Evolutionary conservation across 2,113 vertebrate genomes (phyloP).

Genomic region (Elanoides forficatus): DNA sequence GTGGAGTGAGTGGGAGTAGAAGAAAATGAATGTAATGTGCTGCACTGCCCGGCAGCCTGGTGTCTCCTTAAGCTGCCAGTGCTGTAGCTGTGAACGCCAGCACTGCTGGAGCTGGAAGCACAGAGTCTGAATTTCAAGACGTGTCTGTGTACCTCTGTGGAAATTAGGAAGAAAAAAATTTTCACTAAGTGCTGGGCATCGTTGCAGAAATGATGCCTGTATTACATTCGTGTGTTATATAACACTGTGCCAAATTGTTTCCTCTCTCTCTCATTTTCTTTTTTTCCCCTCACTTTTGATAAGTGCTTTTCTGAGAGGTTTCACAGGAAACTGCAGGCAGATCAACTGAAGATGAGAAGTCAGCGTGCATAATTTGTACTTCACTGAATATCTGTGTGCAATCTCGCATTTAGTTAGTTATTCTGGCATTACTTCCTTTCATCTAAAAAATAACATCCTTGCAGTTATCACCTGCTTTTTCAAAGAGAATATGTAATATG

Average conservation of each 20-base stretch:
- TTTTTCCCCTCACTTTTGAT: neutral
- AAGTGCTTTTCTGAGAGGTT: neutral
- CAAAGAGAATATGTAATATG: neutral
- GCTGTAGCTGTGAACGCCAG: neutral
- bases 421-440: neutral
- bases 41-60: neutral
- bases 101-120: neutral
- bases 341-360: neutral
- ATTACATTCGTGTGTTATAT: neutral
- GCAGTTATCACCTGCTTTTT: neutral
- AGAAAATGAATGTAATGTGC: slow-evolving; percentile 39
- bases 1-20: slow-evolving; percentile 62
- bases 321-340: neutral
- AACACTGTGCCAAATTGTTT: neutral
- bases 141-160: neutral
- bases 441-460: neutral
- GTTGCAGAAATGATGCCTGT: neutral
- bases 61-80: neutral
- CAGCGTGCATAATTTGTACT: neutral
- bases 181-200: neutral
- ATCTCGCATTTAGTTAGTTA: neutral
- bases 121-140: neutral
- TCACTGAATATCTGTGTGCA: neutral
- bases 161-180: neutral
- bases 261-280: neutral